These are phyloP conservation scores for Plagiodera versicolora DNA, from an alignment of 2,888 invertebrate genomes.

Conservation along the genomic window DNA sequence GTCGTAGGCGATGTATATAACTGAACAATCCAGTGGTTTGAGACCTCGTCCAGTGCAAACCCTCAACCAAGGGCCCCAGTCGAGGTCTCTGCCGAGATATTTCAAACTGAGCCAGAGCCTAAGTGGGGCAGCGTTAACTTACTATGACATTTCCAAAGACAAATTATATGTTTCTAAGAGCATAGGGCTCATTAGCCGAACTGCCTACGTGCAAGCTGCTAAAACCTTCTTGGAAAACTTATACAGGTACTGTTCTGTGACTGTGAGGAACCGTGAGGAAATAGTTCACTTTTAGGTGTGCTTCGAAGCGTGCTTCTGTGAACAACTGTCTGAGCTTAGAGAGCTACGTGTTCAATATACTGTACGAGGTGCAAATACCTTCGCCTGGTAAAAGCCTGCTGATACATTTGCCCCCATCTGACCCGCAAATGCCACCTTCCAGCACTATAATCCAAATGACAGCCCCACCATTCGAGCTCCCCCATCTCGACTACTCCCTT, in stretches of 20 bases:
- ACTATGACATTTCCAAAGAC: conserved; percentile 93
- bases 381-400: conserved; percentile 85
- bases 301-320: conserved; percentile 75
- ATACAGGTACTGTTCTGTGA: conserved; percentile 73
- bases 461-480: conserved; percentile 79
- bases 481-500: conserved; percentile 91
- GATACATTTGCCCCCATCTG: conserved; percentile 71
- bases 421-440: conserved; percentile 68
- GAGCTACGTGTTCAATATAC: conserved; percentile 91
- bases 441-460: conserved; percentile 77
- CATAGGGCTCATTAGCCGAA: conserved; percentile 86
- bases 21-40: conserved; percentile 83
- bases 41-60: conserved; percentile 65
- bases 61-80: conserved; percentile 66
- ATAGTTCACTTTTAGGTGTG: conserved; percentile 72
- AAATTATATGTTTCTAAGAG: conserved; percentile 94
- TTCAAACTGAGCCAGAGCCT: conserved; percentile 78
- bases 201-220: conserved; percentile 86
- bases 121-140: conserved; percentile 73
- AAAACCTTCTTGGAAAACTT: conserved; percentile 85
- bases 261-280: no score
- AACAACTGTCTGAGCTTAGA: conserved; percentile 74
- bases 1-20: conserved; percentile 82
- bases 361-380: conserved; percentile 89
- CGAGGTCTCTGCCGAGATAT: conserved; percentile 85